These are phyloP conservation scores for Scaptomyza parva DNA, from an alignment of 2,888 invertebrate species.

Conservation along the genomic window DNA sequence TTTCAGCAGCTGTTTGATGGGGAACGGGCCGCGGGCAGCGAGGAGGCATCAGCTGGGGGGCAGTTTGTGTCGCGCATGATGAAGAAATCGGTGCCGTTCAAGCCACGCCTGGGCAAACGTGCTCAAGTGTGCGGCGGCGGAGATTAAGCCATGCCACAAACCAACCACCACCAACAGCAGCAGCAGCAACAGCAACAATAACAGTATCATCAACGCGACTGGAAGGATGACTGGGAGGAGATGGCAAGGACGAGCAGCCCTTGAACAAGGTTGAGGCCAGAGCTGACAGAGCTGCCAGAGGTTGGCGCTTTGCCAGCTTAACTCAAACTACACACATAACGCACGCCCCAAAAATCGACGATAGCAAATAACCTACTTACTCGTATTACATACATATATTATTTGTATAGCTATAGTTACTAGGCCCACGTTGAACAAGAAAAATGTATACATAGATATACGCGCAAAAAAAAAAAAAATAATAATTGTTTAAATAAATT, in stretches of 20 bases:
- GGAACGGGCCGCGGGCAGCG: constrained; percentile 21
- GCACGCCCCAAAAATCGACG: constrained; percentile 55
- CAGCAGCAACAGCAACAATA: constrained; percentile 51
- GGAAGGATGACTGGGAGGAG: constrained; percentile 15
- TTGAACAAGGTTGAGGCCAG: constrained; percentile 77
- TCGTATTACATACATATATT: constrained; percentile 28
- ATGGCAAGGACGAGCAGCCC: constrained; percentile 44
- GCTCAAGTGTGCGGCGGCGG: constrained; percentile 74
- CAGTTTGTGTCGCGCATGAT: constrained; percentile 86
- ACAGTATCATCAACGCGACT: constrained; percentile 24
- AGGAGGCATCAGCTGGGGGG: constrained; percentile 68
- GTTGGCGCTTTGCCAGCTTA: constrained; percentile 54
- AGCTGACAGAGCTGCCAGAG: no score
- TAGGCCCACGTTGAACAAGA: constrained; percentile 40
- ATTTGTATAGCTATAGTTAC: constrained; percentile 44
- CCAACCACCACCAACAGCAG: constrained; percentile 44
- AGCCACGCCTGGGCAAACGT: constrained; percentile 85
- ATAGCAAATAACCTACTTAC: constrained; percentile 58
- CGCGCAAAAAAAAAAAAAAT: no score
- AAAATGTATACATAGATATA: constrained; percentile 52
- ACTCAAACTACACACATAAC: constrained; percentile 49
- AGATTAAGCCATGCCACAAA: constrained; percentile 71
- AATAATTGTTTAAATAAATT: constrained; percentile 62
- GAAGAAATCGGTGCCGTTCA: constrained; percentile 85
- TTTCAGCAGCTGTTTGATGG: constrained; percentile 70